Conservation (phyloP, 2,888 invertebrate genomes). For the Amiota minor region DNA sequence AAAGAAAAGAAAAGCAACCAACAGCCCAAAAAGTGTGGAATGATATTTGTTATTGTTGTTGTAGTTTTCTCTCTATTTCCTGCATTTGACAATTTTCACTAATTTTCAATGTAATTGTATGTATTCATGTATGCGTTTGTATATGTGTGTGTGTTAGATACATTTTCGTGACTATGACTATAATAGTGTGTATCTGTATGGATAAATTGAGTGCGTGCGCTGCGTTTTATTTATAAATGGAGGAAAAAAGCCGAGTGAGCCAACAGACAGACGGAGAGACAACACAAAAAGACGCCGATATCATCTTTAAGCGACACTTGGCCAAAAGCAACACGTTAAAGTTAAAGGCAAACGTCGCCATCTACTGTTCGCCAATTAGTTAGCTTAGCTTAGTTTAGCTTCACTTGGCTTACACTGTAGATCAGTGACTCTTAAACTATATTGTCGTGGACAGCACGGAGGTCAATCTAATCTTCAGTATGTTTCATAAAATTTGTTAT, state of each 20-base stretch:
- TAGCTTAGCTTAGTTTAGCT: conserved; percentile 10
- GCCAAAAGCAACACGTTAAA: background rate
- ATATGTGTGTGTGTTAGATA: background rate
- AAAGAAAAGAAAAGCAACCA: background rate
- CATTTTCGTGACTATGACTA: background rate
- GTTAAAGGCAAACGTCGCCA: background rate
- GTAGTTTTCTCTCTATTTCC: conserved; percentile 1
- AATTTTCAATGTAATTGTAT: conserved; percentile 11
- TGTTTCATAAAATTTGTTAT: no score
- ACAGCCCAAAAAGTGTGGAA: background rate
- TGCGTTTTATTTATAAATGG: no score
- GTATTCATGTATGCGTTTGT: conserved; percentile 1
- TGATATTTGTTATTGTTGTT: no score
- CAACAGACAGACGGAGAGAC: background rate
- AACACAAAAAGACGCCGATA: conserved; percentile 23
- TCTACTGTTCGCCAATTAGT: conserved; percentile 27
- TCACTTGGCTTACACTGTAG: no score
- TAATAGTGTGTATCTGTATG: no score
- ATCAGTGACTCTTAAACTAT: no score
- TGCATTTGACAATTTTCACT: conserved; percentile 27
- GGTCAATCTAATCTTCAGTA: no score
- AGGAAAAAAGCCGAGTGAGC: no score
- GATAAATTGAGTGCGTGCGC: no score
- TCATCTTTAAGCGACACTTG: conserved; percentile 27
- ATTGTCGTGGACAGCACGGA: no score